phyloP scores from a whole-genome alignment of 2,888 invertebrate genomes.

The Leucophenga montana region DNA sequence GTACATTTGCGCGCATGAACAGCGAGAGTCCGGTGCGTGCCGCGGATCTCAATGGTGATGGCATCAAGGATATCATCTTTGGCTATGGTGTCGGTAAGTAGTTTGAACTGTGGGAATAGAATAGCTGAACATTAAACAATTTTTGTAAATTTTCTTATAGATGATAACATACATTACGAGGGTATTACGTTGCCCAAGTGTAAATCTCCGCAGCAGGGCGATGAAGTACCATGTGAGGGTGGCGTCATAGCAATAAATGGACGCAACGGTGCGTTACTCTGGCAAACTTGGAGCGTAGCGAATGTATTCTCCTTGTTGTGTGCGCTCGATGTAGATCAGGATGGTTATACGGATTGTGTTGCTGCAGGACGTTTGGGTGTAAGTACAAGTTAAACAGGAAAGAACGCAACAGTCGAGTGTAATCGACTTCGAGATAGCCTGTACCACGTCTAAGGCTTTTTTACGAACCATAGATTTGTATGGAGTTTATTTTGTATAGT shows the following conservation, averaged over 20 bases:
- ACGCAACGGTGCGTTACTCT: conserved; percentile 79
- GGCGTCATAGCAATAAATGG: conserved; percentile 86
- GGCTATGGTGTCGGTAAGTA: conserved; percentile 83
- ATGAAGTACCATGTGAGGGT: conserved; percentile 82
- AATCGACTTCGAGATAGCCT: too few species aligned
- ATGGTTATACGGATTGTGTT: conserved; percentile 82
- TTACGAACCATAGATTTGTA: too few species aligned
- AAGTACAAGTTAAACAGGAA: conserved; percentile 57
- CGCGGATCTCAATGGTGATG: conserved; percentile 82
- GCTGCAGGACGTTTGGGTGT: conserved; percentile 83
- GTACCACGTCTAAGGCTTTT: too few species aligned
- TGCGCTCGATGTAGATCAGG: conserved; percentile 80
- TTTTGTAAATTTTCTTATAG: conserved; percentile 41
- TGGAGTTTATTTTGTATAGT: too few species aligned
- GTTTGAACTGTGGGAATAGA: neutral
- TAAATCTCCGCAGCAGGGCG: conserved; percentile 77
- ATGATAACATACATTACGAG: conserved; percentile 74
- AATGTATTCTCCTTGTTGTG: conserved; percentile 84
- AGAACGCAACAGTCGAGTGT: too few species aligned
- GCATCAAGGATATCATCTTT: conserved; percentile 81
- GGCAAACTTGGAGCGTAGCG: conserved; percentile 83
- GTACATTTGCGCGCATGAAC: conserved; percentile 80
- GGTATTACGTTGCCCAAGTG: conserved; percentile 76
- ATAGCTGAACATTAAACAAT: neutral
- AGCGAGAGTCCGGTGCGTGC: conserved; percentile 83